Evolutionary conservation across 2,888 invertebrate genomes (phyloP).

Genomic region (Melanchra persicariae): DNA sequence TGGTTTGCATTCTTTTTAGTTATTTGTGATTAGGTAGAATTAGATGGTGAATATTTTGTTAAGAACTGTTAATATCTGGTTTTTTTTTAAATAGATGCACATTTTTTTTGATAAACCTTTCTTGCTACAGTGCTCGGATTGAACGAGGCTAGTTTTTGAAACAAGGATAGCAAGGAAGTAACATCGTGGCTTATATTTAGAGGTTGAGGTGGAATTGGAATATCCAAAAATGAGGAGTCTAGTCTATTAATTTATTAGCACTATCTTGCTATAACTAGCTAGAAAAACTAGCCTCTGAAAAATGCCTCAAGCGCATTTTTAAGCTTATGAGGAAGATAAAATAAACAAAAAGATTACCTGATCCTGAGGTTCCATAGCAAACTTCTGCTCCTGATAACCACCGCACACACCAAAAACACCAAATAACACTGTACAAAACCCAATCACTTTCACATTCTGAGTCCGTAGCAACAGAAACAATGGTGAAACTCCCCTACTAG

Average conservation of each 20-base stretch:
- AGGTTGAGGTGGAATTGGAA: no score
- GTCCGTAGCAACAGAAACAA: conserved; percentile 86
- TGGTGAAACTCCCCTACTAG: conserved; percentile 83
- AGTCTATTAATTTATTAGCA: no score
- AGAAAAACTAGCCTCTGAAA: no score
- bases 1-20: not conserved
- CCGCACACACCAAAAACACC: conserved; percentile 80
- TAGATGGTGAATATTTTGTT: no score
- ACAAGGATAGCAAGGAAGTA: not conserved
- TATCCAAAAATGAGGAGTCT: no score
- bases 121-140: not conserved
- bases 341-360: conserved; percentile 80
- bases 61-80: no score
- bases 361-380: conserved; percentile 98
- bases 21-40: no score
- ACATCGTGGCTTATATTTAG: no score
- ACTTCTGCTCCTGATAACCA: conserved; percentile 93
- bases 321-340: not conserved
- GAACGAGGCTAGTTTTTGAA: not conserved
- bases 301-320: no score
- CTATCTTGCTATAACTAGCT: no score
- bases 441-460: conserved; percentile 64
- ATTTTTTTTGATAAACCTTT: not conserved
- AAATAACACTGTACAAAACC: conserved; percentile 72
- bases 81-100: no score